A percentile compares a stretch with the other conserved stretches of the same genome.
phyloP scores from a whole-genome alignment of 2,113 vertebrate species.

The Oryzias woworae region DNA sequence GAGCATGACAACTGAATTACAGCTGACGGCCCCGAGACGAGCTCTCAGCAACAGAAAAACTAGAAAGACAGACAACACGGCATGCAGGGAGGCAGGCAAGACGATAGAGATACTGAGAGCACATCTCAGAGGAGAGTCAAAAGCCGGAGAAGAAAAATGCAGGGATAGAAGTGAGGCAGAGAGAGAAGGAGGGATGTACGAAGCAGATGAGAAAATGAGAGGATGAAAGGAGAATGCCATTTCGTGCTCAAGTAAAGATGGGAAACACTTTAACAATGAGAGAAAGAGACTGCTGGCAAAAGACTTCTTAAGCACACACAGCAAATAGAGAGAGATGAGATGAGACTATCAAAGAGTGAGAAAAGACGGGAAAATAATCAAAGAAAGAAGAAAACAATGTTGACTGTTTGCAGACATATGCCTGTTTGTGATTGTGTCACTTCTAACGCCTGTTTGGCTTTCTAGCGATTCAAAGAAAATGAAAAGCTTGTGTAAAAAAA shows the following conservation, averaged over 20 bases:
- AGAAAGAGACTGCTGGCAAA: constrained; percentile 7
- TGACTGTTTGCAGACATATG: background rate
- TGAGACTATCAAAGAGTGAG: constrained; percentile 8
- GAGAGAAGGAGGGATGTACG: constrained; percentile 2
- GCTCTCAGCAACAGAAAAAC: constrained; percentile 52
- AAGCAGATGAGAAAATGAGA: constrained; percentile 14
- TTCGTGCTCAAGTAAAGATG: constrained; percentile 10
- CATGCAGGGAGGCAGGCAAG: constrained; percentile 22
- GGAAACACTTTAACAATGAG: constrained; percentile 16
- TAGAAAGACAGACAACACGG: constrained; percentile 45
- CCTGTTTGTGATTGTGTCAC: background rate
- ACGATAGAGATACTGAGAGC: constrained; percentile 12
- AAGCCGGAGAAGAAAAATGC: constrained; percentile 20
- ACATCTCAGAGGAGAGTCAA: constrained; percentile 32
- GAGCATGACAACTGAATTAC: constrained; percentile 72
- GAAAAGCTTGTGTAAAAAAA: background rate
- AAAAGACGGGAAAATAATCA: background rate
- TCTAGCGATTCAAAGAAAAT: background rate
- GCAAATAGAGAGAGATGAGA: constrained; percentile 8
- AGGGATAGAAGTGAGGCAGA: constrained; percentile 8
- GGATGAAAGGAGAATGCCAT: background rate
- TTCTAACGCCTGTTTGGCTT: background rate
- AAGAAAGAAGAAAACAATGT: background rate
- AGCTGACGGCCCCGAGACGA: constrained; percentile 61
- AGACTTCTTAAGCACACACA: constrained; percentile 10